phyloP scores from a whole-genome alignment of 2,113 vertebrate species.

The Shinisaurus crocodilurus region DNA sequence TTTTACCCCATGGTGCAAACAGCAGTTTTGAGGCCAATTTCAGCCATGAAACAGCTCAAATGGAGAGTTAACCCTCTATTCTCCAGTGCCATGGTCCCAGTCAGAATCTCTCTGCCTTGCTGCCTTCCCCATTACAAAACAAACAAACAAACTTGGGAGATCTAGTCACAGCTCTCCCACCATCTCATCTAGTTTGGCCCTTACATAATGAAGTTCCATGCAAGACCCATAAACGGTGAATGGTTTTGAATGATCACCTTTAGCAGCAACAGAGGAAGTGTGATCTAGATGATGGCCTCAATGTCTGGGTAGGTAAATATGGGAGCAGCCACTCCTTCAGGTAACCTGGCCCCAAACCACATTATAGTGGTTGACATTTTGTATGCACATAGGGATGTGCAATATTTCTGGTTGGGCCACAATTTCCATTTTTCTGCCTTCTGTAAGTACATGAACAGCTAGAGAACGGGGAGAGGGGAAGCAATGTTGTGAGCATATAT shows the following conservation, averaged over 20 bases:
- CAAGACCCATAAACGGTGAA: not conserved
- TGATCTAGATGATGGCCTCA: not conserved
- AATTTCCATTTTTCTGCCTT: not conserved
- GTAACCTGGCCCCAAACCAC: too few relatives aligned
- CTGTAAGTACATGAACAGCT: not conserved
- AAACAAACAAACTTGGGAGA: not conserved
- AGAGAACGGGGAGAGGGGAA: not conserved
- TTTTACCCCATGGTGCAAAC: not conserved
- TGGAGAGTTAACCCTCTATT: not conserved
- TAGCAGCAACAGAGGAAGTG: not conserved
- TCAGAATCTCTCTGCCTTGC: not conserved
- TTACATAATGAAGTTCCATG: not conserved
- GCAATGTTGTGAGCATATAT: not conserved
- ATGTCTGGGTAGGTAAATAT: too few relatives aligned
- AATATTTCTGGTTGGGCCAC: not conserved
- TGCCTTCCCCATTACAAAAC: not conserved
- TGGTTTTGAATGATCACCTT: not conserved
- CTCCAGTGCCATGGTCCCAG: not conserved
- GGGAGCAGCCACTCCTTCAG: too few relatives aligned
- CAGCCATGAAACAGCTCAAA: not conserved
- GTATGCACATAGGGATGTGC: not conserved
- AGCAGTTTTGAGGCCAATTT: not conserved
- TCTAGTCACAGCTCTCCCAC: not conserved
- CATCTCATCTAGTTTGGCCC: not conserved
- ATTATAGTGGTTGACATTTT: not conserved